These are phyloP conservation scores for Megaceryle maxima DNA, from an alignment of 2,113 vertebrate species.

Conservation along the genomic window DNA sequence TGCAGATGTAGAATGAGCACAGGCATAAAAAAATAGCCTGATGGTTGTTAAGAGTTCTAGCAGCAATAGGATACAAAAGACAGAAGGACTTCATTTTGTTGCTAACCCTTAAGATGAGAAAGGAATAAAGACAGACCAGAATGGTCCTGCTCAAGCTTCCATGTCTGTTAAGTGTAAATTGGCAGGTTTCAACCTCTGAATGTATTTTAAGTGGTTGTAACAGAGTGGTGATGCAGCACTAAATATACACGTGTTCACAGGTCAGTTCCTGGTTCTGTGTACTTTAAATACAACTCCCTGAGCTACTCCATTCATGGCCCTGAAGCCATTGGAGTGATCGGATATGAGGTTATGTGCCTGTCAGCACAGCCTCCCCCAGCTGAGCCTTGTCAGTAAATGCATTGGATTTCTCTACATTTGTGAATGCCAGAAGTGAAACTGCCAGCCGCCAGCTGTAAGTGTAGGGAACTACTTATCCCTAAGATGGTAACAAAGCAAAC, in stretches of 20 bases:
- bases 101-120: neutral
- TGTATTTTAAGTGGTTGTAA: neutral
- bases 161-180: neutral
- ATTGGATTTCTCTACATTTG: conserved; percentile 26
- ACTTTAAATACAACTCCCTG: conserved; percentile 25
- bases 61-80: neutral
- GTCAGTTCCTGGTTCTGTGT: neutral
- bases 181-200: neutral
- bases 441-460: neutral
- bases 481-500: conserved; percentile 21
- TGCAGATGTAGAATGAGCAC: neutral
- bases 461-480: conserved; percentile 20
- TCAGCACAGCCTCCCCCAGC: neutral
- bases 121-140: neutral
- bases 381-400: conserved; percentile 17
- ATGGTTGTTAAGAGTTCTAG: neutral
- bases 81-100: neutral
- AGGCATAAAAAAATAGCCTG: neutral
- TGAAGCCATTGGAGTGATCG: conserved; percentile 22
- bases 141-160: neutral
- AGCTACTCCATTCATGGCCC: neutral
- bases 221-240: neutral
- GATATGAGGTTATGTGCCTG: conserved; percentile 38
- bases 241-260: neutral
- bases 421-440: neutral